Percentiles rank a stretch among this genome's conserved stretches.
Evolutionary conservation across 2,113 vertebrate species (phyloP).

Genomic region (Gopherus flavomarginatus): DNA sequence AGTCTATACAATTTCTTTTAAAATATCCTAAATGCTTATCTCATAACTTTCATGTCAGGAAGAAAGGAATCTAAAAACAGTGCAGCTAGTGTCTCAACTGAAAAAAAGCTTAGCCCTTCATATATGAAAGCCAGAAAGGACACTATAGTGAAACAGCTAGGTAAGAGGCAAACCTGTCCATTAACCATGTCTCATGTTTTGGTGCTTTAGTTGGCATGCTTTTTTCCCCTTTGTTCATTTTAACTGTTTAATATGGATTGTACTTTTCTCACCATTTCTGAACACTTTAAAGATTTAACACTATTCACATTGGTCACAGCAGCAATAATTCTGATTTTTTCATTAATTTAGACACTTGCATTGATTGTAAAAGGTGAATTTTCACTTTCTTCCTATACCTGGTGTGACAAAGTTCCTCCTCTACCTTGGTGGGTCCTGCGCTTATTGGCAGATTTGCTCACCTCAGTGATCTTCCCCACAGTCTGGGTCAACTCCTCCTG

Average conservation of each 20-base stretch:
- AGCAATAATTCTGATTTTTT: not conserved
- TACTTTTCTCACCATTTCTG: not conserved
- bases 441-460: too few species aligned
- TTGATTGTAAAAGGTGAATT: not conserved
- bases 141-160: not conserved
- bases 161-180: not conserved
- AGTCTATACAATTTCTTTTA: not conserved
- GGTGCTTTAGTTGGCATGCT: not conserved
- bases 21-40: not conserved
- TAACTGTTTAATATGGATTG: not conserved
- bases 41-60: constrained; percentile 31
- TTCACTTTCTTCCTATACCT: not conserved
- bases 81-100: not conserved
- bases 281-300: not conserved
- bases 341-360: not conserved
- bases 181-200: not conserved
- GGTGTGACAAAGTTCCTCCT: too few species aligned
- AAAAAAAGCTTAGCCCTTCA: not conserved
- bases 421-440: too few species aligned
- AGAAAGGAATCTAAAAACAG: constrained; percentile 20
- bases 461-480: too few species aligned
- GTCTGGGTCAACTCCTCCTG: too few species aligned
- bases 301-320: not conserved
- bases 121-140: not conserved
- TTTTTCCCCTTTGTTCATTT: not conserved